Evolutionary conservation across 2,888 invertebrate genomes (phyloP), one percentile per base, ranked within the genome.

Genomic region (Trichogramma evanescens): DNA sequence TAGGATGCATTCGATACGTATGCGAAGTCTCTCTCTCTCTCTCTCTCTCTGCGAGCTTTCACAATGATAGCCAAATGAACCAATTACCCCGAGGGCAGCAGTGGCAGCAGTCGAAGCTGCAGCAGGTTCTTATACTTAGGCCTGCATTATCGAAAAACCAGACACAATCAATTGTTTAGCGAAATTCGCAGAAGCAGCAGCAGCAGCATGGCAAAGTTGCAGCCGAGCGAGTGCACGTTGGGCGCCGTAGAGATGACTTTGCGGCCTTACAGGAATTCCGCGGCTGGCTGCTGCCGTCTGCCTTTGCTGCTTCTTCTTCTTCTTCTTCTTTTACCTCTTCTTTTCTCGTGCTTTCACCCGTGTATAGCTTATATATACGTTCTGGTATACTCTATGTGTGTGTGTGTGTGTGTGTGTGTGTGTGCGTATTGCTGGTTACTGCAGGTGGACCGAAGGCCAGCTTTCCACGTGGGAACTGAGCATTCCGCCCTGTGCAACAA

Each of bases 371-470:
- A 43, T 7, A 53, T 53, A 54, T 46, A 53, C 6, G 49, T 26
- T 1, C 26, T 26, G 26, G 26, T 26, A 26, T 26, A 26, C 26
- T 26, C 26, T 26, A 26, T 26, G 26, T 26, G 26, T 26, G 26
- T 26, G 26, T 13, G 13, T 13, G 13, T 13, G 13, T 13, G 13
- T 13, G 13, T 13, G 13, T 13, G 13, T 26, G 64, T 66, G 54
- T 2, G 26, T 26, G 26, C 26, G 26, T 26, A 26, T 26, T 3
- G 26, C 26, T 26, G 26, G 26, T 67, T 67, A 68, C 66, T 69
- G 69, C 70, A 67, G 69, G 69, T 68, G 70, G 69, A 69, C 69
- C 64, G 66, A 65, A 26, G 26, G 26, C 53, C 51, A 65, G 66
- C 66, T 64, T 66, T 69, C 68, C 65, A 65, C 66, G 61, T 66